Evolutionary conservation across 2,888 invertebrate species (phyloP).

Genomic region (Scrobipalpa atriplicella): DNA sequence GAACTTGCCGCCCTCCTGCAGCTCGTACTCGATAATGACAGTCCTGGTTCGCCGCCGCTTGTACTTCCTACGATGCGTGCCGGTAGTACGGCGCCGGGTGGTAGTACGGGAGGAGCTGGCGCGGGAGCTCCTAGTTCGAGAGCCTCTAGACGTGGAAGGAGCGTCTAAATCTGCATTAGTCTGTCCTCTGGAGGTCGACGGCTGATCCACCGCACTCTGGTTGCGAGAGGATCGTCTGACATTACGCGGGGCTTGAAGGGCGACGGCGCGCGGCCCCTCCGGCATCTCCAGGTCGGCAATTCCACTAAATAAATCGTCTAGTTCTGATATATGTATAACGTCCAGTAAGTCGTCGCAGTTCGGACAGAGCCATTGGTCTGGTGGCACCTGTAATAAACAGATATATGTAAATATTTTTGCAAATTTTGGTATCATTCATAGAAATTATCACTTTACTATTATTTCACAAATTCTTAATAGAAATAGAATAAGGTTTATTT

Average conservation of each 20-base stretch:
- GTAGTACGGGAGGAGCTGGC: conserved; percentile 32
- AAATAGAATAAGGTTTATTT: too few relatives aligned
- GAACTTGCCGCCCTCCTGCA: conserved; percentile 84
- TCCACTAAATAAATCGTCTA: conserved; percentile 74
- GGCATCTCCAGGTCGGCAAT: conserved; percentile 53
- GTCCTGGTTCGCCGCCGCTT: conserved; percentile 78
- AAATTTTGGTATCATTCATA: too few relatives aligned
- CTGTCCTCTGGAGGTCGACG: conserved; percentile 55
- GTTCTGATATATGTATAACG: conserved; percentile 54
- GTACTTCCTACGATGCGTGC: conserved; percentile 40
- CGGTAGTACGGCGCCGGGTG: conserved; percentile 4
- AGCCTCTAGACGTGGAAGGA: conserved; percentile 38
- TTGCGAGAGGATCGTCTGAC: conserved; percentile 43
- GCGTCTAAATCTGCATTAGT: conserved; percentile 36
- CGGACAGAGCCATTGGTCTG: conserved; percentile 95
- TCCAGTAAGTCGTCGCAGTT: conserved; percentile 78
- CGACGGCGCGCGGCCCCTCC: conserved; percentile 51
- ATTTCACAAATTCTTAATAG: too few relatives aligned
- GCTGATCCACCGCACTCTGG: conserved; percentile 42
- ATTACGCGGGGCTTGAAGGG: conserved; percentile 40
- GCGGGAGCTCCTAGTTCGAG: conserved; percentile 31
- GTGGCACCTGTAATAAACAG: conserved; percentile 82
- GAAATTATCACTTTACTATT: too few relatives aligned
- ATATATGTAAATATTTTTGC: background rate
- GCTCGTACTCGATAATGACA: conserved; percentile 86